A percentile compares a stretch with the other conserved stretches of the same genome.
Evolutionary conservation across 2,797 vertebrate species (phyloP).

Genomic region (Ispidina lecontei): DNA sequence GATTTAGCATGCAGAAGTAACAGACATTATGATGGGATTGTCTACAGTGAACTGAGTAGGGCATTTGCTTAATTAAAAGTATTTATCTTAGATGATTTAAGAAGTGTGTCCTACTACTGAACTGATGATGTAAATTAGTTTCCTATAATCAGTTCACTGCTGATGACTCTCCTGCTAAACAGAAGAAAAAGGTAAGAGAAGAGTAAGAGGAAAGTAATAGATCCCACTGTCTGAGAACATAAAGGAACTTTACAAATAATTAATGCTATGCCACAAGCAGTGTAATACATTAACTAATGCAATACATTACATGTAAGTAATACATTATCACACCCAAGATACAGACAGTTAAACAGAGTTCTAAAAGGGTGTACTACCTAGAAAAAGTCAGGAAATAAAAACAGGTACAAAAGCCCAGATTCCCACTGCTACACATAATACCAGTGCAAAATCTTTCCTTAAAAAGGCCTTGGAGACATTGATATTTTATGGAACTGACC

Average conservation of each 20-base stretch:
- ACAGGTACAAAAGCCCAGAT: not conserved
- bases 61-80: constrained; percentile 61
- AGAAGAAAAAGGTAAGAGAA: constrained; percentile 1
- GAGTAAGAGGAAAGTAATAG: not conserved
- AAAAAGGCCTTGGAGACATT: too few species aligned
- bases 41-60: constrained; percentile 20
- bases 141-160: constrained; percentile 16
- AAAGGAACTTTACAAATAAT: not conserved
- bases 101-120: constrained; percentile 3
- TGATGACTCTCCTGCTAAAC: not conserved
- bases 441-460: not conserved
- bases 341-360: not conserved
- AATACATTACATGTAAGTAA: too few species aligned
- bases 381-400: not conserved
- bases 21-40: constrained; percentile 29
- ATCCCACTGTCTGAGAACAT: not conserved
- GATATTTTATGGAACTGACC: not conserved
- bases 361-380: not conserved
- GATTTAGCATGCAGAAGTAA: constrained; percentile 35
- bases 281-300: too few species aligned
- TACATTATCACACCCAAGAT: not conserved
- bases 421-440: not conserved
- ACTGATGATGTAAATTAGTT: not conserved
- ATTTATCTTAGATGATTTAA: constrained; percentile 58
- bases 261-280: not conserved